A percentile compares a stretch with the other conserved stretches of the same genome.
Conservation (phyloP, 2,797 vertebrate species). For the Enteromius trimaculatus region DNA sequence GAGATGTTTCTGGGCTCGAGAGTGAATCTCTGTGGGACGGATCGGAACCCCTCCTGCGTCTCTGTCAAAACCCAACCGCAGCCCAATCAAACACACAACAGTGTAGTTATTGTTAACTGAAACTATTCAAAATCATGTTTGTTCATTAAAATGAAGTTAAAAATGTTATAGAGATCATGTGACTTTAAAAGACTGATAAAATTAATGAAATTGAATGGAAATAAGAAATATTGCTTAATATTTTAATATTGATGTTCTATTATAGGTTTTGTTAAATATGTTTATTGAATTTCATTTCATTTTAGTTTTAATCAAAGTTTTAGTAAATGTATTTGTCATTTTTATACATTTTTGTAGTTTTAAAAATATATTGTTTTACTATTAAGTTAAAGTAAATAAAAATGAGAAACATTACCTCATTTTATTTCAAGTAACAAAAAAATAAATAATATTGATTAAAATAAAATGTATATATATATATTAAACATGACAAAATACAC, state of each 20-base stretch:
- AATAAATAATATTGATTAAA: not conserved
- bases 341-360: not conserved
- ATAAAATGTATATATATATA: no score
- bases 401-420: not conserved
- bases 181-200: not conserved
- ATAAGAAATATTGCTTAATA: not conserved
- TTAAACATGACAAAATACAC: not conserved
- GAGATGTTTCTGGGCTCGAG: constrained; percentile 25
- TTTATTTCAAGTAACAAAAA: not conserved
- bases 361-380: not conserved
- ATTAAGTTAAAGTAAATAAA: not conserved
- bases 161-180: not conserved
- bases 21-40: not conserved
- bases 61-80: constrained; percentile 8
- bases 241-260: not conserved
- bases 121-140: not conserved
- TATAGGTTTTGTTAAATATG: not conserved
- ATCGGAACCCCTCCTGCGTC: not conserved
- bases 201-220: not conserved
- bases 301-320: not conserved
- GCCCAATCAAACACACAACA: not conserved
- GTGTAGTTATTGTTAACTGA: not conserved
- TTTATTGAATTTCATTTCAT: not conserved
- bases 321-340: not conserved
- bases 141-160: not conserved